Base-by-base conservation (phyloP, 2,113 vertebrate species). In the Gallinago jamesoni region DNA sequence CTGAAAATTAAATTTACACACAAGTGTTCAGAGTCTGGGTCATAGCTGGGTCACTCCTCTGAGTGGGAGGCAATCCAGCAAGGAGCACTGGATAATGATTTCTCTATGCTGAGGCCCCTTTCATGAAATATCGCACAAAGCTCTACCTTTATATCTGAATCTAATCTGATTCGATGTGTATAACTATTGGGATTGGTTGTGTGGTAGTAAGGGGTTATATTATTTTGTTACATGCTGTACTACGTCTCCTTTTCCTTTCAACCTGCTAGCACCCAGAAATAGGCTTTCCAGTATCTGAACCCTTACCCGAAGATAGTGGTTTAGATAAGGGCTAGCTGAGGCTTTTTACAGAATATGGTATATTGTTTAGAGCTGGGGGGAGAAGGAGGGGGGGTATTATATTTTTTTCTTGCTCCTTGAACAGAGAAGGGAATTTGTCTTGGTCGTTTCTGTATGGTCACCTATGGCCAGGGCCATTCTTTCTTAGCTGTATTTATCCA, bases 1-100 rank as follows among this genome's bases (percentile, higher is more conserved):
- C 80, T 96, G 90, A 95, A 95, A 94, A 95, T 95, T 95, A 94
- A 96, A 93, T 92, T 93, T 95, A 95, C 66, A 87, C 94, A 93
- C 76, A 93, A 97, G 86, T 81, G 69, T 94, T 96, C 76, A 3
- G 56, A 94, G 68, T 27, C 90, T 90, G 94, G 95, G 96, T 96
- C 96, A 94, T 4, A 93, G 92, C 94, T 76, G 77, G 96, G 96
- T 97, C 96, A 93, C 69, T 81, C 63, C 73, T 94, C 89, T 28
- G 76, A 93, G 95, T 90, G 83, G 92, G 80, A 94, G 83, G 94
- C 93, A 92, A 94, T 96, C 90, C 92, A 84, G 76, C 88, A 95
- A 94, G 94, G 52, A 96, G 80, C 64, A 84, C 43, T 30, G 93
- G 88, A 68, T 96, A 96, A 95, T 96, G 93, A 93, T 84, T 93